Base-by-base conservation (phyloP, 2,888 invertebrate genomes). In the Apoderus coryli region DNA sequence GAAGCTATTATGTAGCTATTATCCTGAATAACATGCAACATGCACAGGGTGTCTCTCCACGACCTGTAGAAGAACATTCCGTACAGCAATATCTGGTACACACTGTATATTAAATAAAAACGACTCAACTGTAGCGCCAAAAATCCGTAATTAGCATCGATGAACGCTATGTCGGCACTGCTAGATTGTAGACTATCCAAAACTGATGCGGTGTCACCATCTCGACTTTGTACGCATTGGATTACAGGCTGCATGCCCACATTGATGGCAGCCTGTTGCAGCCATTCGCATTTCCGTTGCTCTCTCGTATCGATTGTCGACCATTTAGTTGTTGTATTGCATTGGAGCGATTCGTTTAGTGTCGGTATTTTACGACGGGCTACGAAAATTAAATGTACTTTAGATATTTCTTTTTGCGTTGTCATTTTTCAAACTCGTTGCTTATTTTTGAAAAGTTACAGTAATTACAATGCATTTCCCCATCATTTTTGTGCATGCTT, bases 121-220 rank as follows among this genome's bases (percentile, higher is more conserved):
- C 3, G 25, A 12, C 62, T 65, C 63, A 47, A 74, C 75, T 61
- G 60, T 49, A 72, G 63, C 1, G 72, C 72, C 12, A 73, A 44
- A 39, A 65, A 70, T 33, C 75, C 75, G 35, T 68, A 71, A 45
- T 74, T 70, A 0, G 74, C 67, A 10, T 71, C 69, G 3, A 68
- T 60, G 0, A 67, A 63, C 7, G 71, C 63, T 37, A 76, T 62
- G 42, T 76, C 75, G 0, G 68, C 64, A 3, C 54, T 46, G 2
- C 56, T 49, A 3, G 61, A 57, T 12, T 52, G 54, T 6, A 76
- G 65, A 32, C 64, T 63, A 1, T 51, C 49, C 4, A 76, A 49
- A 41, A 76, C 76, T 7, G 44, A 43, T 11, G 46, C 15, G 2
- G 64, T 59, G 35, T 72, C 57, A 3, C 60, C 54, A 14, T 53